Evolutionary conservation across 2,888 invertebrate species (phyloP).

Genomic region (Eupithecia dodoneata): DNA sequence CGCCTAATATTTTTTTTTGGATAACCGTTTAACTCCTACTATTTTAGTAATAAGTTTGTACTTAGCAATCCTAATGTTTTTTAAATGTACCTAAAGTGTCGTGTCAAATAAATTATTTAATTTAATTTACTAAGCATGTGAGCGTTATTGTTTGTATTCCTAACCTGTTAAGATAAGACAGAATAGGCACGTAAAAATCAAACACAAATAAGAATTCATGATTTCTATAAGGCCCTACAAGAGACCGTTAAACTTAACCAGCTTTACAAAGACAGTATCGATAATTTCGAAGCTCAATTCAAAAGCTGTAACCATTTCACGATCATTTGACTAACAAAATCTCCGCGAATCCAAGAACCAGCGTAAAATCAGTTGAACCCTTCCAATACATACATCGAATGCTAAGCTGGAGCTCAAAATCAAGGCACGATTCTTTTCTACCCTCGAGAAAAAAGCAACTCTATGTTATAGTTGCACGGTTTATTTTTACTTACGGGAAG

Average conservation of each 20-base stretch:
- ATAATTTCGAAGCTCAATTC: slow-evolving; percentile 13
- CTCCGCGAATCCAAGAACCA: slow-evolving; percentile 30
- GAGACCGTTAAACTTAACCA: neutral
- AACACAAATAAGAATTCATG: neutral
- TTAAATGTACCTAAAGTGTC: too few relatives aligned
- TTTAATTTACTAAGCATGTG: too few relatives aligned
- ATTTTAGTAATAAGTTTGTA: too few relatives aligned
- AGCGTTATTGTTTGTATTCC: neutral
- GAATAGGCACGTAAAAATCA: neutral
- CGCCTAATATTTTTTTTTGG: too few relatives aligned
- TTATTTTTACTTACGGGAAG: neutral
- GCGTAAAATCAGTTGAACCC: slow-evolving; percentile 36
- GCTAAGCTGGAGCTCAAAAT: slow-evolving; percentile 53
- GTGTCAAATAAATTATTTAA: too few relatives aligned
- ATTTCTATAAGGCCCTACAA: neutral
- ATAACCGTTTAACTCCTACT: too few relatives aligned
- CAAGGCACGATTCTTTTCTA: slow-evolving; percentile 48
- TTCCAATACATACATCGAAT: slow-evolving; percentile 46
- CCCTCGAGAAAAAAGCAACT: slow-evolving; percentile 20
- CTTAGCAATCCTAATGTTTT: too few relatives aligned
- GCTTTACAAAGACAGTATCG: neutral
- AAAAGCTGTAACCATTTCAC: slow-evolving; percentile 19
- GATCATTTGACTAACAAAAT: slow-evolving; percentile 24
- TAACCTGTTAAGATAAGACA: neutral
- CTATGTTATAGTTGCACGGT: slow-evolving; percentile 7